Conservation (phyloP, 2,888 invertebrate species). For the Drosophila pullipes region DNA sequence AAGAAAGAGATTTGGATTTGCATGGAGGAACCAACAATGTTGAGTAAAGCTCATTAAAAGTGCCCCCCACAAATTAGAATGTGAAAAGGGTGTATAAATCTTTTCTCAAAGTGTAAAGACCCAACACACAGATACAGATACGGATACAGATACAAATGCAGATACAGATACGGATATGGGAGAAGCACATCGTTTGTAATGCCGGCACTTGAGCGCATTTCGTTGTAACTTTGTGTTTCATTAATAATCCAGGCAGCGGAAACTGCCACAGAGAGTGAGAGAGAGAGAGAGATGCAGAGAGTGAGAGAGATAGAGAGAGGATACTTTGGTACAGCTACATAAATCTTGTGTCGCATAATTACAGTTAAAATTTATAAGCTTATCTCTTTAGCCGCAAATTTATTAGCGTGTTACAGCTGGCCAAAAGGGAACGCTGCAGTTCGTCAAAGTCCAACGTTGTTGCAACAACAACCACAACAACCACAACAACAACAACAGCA, state of each 20-base stretch:
- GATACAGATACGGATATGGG: conserved; percentile 19
- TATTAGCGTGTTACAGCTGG: conserved; percentile 72
- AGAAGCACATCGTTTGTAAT: conserved; percentile 40
- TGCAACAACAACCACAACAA: conserved; percentile 19
- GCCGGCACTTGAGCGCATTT: conserved; percentile 69
- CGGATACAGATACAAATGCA: conserved; percentile 3
- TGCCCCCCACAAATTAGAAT: conserved; percentile 59
- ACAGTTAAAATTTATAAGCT: conserved; percentile 83
- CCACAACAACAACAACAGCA: neutral
- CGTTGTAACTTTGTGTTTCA: conserved; percentile 78
- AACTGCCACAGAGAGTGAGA: neutral
- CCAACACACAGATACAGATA: neutral
- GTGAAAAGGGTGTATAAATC: conserved; percentile 54
- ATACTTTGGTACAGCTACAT: conserved; percentile 53
- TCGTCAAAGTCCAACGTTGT: conserved; percentile 74
- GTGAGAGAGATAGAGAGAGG: conserved; percentile 7
- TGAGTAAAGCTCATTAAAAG: conserved; percentile 62
- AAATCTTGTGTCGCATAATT: conserved; percentile 81
- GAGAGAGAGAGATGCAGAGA: neutral
- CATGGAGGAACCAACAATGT: conserved; percentile 42
- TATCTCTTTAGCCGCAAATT: conserved; percentile 82
- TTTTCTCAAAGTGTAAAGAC: conserved; percentile 24
- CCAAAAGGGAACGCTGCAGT: conserved; percentile 51
- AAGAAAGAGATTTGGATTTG: conserved; percentile 46
- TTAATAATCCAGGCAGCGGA: conserved; percentile 65